Evolutionary conservation across 2,113 vertebrate species (phyloP).

Genomic region (Herpailurus yagouaroundi): DNA sequence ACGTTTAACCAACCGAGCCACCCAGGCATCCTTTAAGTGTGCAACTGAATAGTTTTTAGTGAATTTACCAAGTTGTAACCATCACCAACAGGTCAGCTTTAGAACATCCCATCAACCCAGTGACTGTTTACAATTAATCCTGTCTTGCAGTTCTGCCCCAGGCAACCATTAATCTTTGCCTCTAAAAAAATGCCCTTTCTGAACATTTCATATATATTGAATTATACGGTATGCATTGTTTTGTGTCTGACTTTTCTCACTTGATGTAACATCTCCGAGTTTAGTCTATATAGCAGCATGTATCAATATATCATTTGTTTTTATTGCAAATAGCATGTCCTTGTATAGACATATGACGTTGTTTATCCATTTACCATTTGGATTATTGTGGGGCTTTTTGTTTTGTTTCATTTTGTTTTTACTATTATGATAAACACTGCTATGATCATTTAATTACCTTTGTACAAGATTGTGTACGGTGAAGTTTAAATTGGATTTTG

Average conservation of each 20-base stretch:
- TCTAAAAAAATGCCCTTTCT: background rate
- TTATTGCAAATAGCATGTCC: background rate
- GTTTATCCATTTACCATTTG: background rate
- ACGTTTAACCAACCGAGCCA: too few relatives aligned
- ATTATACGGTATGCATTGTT: background rate
- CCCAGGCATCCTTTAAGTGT: background rate
- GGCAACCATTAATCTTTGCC: background rate
- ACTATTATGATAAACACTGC: background rate
- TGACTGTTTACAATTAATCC: background rate
- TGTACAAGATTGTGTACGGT: background rate
- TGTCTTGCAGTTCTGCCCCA: background rate
- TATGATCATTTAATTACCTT: background rate
- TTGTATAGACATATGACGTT: background rate
- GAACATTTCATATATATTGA: background rate
- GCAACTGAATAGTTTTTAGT: background rate
- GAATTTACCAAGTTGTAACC: background rate
- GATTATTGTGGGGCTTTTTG: background rate
- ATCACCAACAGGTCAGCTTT: background rate
- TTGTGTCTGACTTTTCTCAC: background rate
- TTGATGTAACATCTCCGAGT: background rate
- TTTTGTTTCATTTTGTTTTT: background rate
- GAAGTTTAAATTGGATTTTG: constrained; percentile 1
- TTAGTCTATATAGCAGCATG: background rate
- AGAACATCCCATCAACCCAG: background rate
- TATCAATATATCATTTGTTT: background rate